Base-by-base conservation (phyloP, 2,888 invertebrate species). In the Malthinus flaveolus region DNA sequence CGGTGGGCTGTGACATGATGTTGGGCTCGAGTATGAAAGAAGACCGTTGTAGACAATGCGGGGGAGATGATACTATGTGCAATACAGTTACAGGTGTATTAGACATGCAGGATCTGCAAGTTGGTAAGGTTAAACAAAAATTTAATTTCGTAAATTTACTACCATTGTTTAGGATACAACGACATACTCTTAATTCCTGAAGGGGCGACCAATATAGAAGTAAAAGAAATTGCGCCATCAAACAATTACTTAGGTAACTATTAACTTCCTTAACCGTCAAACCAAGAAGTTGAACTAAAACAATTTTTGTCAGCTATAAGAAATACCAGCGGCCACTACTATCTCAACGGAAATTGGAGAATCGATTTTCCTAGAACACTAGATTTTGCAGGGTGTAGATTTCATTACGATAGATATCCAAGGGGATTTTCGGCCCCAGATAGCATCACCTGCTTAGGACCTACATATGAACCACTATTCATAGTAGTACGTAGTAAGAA, bases 1-100 rank as follows among this genome's bases (percentile, higher is more conserved):
- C 90, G 7, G 93, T 97, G 37, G 97, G 97, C 55, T 97, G 97
- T 77, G 97, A 97, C 79, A 89, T 90, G 85, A 90, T 94, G 88
- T 81, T 97, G 70, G 97, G 96, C 8, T 97, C 97, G 4, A 81
- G 84, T 52, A 87, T 89, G 7, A 85, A 85, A 67, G 95, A 95
- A 79, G 97, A 97, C 79, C 89, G 90, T 69, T 97, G 97, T 74
- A 85, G 95, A 36, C 87, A 88, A 69, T 97, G 97, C 75, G 91
- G 92, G n/a, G 97, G 97, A 0, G 90, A 95, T 76, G 93, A 93
- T 7, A 88, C 89, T 58, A 87, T 89, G 67, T 97, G 97, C 75
- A 88, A 89, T 71, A 95, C 94, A 1, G 82, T 89, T 49, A 80
- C 80, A 8, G 92, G 91, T 2, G 70, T 86, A 3, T 85, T 92